Conservation (phyloP, 2,888 invertebrate genomes). For the Anaspis maculata region DNA sequence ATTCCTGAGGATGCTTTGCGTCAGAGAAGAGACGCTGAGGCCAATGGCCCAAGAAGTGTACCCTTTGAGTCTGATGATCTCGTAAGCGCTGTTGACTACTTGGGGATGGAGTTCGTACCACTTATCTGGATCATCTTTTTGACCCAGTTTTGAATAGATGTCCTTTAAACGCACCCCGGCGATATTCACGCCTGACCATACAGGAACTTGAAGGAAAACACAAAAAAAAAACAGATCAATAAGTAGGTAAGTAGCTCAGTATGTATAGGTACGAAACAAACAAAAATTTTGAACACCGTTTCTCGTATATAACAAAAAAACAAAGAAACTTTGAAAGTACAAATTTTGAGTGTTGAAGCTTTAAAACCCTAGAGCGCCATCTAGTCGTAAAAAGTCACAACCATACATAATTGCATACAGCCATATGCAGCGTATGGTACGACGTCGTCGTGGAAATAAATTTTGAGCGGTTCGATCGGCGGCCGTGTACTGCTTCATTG, state of each 20-base stretch:
- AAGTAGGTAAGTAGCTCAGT: too few relatives aligned
- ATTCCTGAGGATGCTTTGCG: slow-evolving; percentile 64
- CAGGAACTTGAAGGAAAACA: slow-evolving; percentile 58
- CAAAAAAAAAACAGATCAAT: too few relatives aligned
- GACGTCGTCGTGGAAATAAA: too few relatives aligned
- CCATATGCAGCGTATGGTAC: too few relatives aligned
- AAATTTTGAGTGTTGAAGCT: too few relatives aligned
- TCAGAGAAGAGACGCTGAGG: slow-evolving; percentile 64
- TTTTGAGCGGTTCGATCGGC: too few relatives aligned
- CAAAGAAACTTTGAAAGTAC: too few relatives aligned
- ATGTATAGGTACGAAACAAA: neutral
- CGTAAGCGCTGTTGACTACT: slow-evolving; percentile 80
- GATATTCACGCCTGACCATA: slow-evolving; percentile 91
- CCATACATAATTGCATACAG: too few relatives aligned
- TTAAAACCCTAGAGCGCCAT: too few relatives aligned
- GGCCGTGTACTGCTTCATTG: too few relatives aligned
- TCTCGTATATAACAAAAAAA: too few relatives aligned
- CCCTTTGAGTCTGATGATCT: slow-evolving; percentile 80
- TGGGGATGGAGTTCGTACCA: slow-evolving; percentile 73
- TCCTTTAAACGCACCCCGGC: slow-evolving; percentile 80
- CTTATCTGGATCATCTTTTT: slow-evolving; percentile 63
- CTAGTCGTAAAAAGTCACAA: too few relatives aligned
- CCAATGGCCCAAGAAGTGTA: slow-evolving; percentile 91
- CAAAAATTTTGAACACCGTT: neutral
- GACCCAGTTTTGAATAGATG: slow-evolving; percentile 66